Base-by-base conservation (phyloP, 2,797 vertebrate genomes). In the Paguma larvata region DNA sequence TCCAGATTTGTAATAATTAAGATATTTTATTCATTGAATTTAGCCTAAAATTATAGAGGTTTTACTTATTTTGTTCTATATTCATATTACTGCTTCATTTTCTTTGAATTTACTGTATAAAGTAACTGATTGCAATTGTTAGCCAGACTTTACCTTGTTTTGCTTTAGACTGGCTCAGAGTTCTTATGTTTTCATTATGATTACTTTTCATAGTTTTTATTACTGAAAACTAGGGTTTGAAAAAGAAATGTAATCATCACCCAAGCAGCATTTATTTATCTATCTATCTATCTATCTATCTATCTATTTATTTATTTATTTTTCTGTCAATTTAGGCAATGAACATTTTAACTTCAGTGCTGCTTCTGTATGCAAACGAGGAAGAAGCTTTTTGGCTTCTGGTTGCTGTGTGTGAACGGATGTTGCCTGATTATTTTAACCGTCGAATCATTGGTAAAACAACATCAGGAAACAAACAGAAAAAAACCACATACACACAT, bases 351-450 rank as follows among this genome's bases (percentile, higher is more conserved):
- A 99, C 99, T 6, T 99, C 99, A 0, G 99, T 99, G 78, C 99
- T 99, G 91, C 99, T 99, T 94, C 99, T 99, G 25, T 99, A 99
- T 51, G 99, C 99, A 38, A 99, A 99, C 98, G 99, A 99, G 97
- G 99, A 99, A 98, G 99, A 99, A 97, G 99, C 99, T 0, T 99
- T 99, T 98, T 99, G 99, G 99, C 99, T 99, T 88, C 97, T 99
- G 78, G 99, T 99, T 89, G 99, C 99, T 0, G 99, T 99, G 77
- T 99, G 99, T 98, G 99, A 99, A 98, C 99, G 99, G 98, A 99
- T 99, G 99, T 98, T 99, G 91, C 99, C 99, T 0, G 99, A 99
- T 99, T 99, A 99, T 98, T 99, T 99, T 97, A 99, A 99, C 98
- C 99, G 99, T 32, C 98, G 99, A 97, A 99, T 99, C 93, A 99